phyloP scores from a whole-genome alignment of 2,113 vertebrate species.

The Glaucomys volans region DNA sequence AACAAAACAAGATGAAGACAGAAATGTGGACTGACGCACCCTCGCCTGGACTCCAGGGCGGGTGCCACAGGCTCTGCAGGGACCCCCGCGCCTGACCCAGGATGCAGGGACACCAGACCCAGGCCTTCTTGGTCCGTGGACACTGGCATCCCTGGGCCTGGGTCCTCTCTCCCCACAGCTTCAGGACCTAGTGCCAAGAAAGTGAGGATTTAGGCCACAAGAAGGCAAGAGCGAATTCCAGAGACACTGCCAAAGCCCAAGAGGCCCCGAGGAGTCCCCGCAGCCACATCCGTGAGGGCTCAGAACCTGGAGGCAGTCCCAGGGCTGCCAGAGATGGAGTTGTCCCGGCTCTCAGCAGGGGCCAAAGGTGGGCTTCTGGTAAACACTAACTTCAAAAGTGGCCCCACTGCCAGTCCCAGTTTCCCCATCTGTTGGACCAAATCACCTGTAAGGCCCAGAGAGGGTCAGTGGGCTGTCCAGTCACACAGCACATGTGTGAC shows the following conservation, averaged over 20 bases:
- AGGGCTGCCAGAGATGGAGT: not conserved
- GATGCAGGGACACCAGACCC: not conserved
- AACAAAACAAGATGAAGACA: slow-evolving; percentile 84
- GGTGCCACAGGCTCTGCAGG: slow-evolving; percentile 63
- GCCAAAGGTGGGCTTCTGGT: not conserved
- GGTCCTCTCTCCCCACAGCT: not conserved
- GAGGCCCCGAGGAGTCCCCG: not conserved
- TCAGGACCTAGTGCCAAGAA: not conserved
- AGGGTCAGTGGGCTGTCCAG: not conserved
- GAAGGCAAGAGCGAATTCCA: not conserved
- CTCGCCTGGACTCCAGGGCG: slow-evolving; percentile 86
- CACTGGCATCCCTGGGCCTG: accelerated
- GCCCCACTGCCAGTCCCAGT: not conserved
- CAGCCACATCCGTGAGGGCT: accelerated
- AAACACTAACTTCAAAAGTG: not conserved
- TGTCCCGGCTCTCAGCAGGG: too few species aligned
- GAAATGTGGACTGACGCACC: slow-evolving; percentile 79
- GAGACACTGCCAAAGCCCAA: not conserved
- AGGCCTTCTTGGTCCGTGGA: not conserved
- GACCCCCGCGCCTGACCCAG: slow-evolving; percentile 60
- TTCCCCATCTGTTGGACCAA: not conserved
- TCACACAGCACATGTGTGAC: not conserved
- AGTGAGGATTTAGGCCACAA: not conserved
- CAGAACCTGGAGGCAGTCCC: not conserved
- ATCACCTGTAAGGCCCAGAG: not conserved